These are phyloP conservation scores for Mionectes macconnelli DNA, from an alignment of 2,113 vertebrate species.

Conservation along the genomic window DNA sequence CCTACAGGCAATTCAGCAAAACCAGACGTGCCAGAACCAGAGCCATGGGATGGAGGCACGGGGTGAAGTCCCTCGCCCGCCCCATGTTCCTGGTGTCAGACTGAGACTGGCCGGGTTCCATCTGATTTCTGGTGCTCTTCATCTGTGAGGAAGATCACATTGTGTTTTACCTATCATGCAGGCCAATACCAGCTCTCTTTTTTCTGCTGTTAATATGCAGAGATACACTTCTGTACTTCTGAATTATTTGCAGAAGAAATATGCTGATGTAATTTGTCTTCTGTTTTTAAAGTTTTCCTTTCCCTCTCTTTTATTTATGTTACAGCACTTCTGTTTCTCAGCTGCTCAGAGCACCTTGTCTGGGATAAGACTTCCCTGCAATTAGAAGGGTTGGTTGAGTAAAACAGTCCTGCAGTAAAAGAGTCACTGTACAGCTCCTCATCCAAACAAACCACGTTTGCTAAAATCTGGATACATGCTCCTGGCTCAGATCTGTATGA, in stretches of 20 bases:
- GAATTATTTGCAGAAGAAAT: not conserved
- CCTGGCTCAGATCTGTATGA: not conserved
- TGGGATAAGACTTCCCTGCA: not conserved
- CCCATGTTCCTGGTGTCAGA: not conserved
- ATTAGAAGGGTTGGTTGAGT: not conserved
- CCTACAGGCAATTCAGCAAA: not conserved
- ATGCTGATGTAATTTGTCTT: not conserved
- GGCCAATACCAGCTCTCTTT: not conserved
- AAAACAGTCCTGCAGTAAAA: not conserved
- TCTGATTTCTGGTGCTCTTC: not conserved
- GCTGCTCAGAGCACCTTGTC: not conserved
- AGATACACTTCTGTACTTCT: not conserved
- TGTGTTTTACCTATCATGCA: not conserved
- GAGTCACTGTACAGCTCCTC: not conserved
- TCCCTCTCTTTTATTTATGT: not conserved
- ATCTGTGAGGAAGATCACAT: not conserved
- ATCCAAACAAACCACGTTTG: not conserved
- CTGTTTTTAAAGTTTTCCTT: not conserved
- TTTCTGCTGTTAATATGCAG: not conserved
- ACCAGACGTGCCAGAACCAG: not conserved
- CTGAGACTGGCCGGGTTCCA: no score
- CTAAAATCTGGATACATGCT: not conserved
- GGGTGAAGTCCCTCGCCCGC: not conserved
- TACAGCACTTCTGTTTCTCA: not conserved
- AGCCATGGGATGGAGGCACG: accelerated